phyloP scores from a whole-genome alignment of 2,113 vertebrate species.

The Beaufortia kweichowensis region DNA sequence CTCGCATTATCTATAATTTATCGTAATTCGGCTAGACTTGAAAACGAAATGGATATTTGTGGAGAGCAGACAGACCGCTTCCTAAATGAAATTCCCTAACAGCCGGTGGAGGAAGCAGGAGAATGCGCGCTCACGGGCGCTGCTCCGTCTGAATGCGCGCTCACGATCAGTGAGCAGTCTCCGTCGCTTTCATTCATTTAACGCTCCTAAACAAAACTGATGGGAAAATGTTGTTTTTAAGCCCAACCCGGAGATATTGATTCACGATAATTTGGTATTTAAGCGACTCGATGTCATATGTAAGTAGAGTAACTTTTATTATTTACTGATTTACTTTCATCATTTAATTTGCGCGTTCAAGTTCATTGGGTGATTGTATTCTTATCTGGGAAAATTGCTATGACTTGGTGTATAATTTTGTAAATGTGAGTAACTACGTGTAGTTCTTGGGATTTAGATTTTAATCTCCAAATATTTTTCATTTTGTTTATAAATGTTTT shows the following conservation, averaged over 20 bases:
- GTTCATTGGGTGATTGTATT: neutral
- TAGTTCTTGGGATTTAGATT: no score
- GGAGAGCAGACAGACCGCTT: neutral
- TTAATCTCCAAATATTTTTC: no score
- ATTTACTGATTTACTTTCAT: neutral
- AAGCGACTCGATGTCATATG: neutral
- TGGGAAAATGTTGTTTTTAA: neutral
- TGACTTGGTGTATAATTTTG: no score
- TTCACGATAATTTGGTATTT: neutral
- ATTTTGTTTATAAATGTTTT: no score
- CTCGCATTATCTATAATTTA: neutral
- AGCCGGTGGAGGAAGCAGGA: constrained; percentile 22
- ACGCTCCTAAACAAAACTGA: neutral
- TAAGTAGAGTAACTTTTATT: constrained; percentile 1
- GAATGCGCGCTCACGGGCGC: constrained; percentile 45
- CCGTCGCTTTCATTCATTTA: constrained; percentile 3
- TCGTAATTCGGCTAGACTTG: neutral
- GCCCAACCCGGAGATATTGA: neutral
- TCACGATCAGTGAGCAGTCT: neutral
- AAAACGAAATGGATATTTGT: constrained; percentile 5
- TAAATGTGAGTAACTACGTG: no score
- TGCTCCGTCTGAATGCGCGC: neutral
- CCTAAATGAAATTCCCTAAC: constrained; percentile 16
- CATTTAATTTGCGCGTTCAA: neutral
- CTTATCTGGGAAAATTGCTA: no score